Base-by-base conservation (phyloP, 2,113 vertebrate species). In the Pao palembangensis region DNA sequence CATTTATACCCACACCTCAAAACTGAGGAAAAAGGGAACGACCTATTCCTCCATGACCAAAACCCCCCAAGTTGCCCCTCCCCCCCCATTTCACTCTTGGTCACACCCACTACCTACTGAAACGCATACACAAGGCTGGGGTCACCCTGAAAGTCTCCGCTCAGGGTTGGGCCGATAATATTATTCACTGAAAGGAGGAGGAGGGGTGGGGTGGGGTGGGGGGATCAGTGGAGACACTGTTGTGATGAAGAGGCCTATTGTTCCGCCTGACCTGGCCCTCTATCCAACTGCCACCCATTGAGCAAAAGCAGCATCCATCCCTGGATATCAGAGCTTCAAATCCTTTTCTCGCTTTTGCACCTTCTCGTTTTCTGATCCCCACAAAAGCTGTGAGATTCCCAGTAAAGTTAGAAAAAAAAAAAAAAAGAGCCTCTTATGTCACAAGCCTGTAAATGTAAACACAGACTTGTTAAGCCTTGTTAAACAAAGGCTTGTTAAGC, bases 231-330 rank as follows among this genome's bases (percentile, higher is more conserved):
- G 85, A 42, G 49, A 79, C 84, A 81, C 72, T 84, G 90, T 87
- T 80, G 83, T 86, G 67, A 75, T 88, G 77, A 91, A 90, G 73
- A 61, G 64, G 54, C 62, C 70, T 69, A 88, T 89, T 90, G 90
- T 91, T 84, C 47, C 23, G 62, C 50, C 56, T 52, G 47, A 16
- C 53, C 68, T 58, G 62, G 63, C 55, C 61, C 58, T 55, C 50
- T 18, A 70, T 62, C 66, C 51, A 3, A 55, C 75, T 69, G 61
- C 76, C 78, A 82, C 82, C 73, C 72, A 67, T 64, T 62, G 69
- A 82, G 51, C 49, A 63, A 64, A 72, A 38, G 58, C 12, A 52
- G 57, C 69, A 20, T 56, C 25, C 14, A 67, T 61, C 53, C 70
- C 47, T 71, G 38, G 53, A 38, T 12, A 38, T 38, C 34, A 38